These are phyloP conservation scores for Rhynchomys soricoides DNA, from an alignment of 2,113 vertebrate genomes.

Conservation along the genomic window DNA sequence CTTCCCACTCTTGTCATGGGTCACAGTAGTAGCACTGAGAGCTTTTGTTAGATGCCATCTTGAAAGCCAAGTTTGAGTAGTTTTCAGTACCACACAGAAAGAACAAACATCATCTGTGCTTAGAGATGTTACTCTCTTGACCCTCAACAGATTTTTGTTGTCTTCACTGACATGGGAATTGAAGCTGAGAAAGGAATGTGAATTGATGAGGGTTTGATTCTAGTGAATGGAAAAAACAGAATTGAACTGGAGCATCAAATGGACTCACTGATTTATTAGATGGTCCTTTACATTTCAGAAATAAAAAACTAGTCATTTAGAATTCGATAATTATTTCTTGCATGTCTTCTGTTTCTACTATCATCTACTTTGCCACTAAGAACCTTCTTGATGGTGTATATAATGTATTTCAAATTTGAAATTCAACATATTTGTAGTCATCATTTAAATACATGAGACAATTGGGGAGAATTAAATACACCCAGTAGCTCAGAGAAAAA, in stretches of 20 bases:
- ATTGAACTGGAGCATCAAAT: conserved; percentile 5
- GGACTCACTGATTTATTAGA: background rate
- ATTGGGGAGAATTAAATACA: background rate
- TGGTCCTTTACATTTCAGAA: background rate
- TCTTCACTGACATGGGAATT: background rate
- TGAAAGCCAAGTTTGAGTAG: background rate
- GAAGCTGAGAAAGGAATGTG: background rate
- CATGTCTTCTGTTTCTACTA: conserved; percentile 1
- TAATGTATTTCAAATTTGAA: conserved; percentile 7
- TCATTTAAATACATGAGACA: conserved; percentile 34
- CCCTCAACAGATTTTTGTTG: conserved; percentile 13
- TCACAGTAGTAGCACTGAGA: background rate
- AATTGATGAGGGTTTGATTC: background rate
- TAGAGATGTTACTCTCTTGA: background rate
- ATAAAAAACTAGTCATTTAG: conserved; percentile 35
- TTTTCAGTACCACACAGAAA: background rate
- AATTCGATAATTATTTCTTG: background rate
- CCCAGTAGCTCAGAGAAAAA: background rate
- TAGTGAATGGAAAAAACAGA: background rate
- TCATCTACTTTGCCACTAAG: background rate
- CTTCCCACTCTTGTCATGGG: background rate
- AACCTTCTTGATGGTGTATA: background rate
- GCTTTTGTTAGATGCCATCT: background rate
- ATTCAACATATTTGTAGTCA: conserved; percentile 15
- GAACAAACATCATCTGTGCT: background rate